Evolutionary conservation across 1,140 invertebrate genomes (phyloP), one percentile per base, ranked within the genome.

Genomic region (Heliconius congener): DNA sequence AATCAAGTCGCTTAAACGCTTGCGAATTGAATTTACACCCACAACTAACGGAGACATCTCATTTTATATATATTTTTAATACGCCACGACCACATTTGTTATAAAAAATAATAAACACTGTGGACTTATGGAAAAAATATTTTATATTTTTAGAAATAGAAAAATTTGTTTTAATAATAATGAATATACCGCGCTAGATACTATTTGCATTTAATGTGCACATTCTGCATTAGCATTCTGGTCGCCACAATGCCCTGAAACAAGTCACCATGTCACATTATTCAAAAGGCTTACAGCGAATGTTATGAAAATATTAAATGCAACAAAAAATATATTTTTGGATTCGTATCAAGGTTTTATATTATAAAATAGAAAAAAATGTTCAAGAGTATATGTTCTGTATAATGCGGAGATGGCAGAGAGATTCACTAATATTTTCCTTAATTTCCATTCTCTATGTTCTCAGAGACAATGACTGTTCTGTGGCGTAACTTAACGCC

Each of bases 251-350:
- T 66, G 27, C 23, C 23, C 60, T 66, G 60, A 66, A 30, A 27
- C 23, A 66, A 66, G 60, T 66, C 60, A 30, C 19, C 60, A 66
- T 66, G 60, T 66, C 60, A 16, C 60, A 30, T 66, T 66, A 66
- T 66, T 27, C 27, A 66, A 66, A 66, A 66, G 23, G 60, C 23
- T 66, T 30, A 30, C 60, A 66, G 4, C 19, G 55, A 60, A 60
- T 60, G 55, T 19, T 60, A 60, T 60, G 55, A 60, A 60, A 60
- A 60, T 60, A 23, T 60, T 60, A 60, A 60, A 60, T 60, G 19
- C 19, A 57, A 57, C n/a, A n/a, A 57, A 57, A 57, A 57, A 23
- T 57, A 23, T 23, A 57, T 57, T 8, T n/a, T 9, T 23, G 19
- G 9, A 23, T 57, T n/a, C n/a, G n/a, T n/a, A 57, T 57, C 55